A percentile compares a stretch with the other conserved stretches of the same genome.
Evolutionary conservation across 2,888 invertebrate genomes (phyloP).

Genomic region (Cerastis rubricosa): DNA sequence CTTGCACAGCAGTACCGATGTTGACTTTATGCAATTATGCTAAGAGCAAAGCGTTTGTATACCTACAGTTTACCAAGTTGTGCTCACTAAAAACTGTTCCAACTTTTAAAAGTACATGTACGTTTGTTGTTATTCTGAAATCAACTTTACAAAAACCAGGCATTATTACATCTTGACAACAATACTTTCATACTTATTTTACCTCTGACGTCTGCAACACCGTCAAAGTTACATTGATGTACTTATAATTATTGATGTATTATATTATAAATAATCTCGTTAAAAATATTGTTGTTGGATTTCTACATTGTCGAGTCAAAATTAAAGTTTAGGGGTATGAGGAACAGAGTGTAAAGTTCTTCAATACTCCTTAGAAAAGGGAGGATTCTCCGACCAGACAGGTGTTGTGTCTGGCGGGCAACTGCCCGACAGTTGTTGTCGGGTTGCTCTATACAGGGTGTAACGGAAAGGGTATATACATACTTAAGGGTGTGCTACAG

Average conservation of each 20-base stretch:
- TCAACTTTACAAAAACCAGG: not conserved
- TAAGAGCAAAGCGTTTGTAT: slow-evolving; percentile 38
- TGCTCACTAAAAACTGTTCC: not conserved
- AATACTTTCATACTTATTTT: not conserved
- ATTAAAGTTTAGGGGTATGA: no score
- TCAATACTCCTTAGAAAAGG: no score
- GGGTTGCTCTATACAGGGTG: no score
- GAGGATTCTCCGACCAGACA: no score
- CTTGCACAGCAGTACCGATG: slow-evolving; percentile 5
- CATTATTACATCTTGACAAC: not conserved
- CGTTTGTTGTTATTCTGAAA: not conserved
- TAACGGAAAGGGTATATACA: no score
- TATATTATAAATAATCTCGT: no score
- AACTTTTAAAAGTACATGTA: not conserved
- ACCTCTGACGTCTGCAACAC: not conserved
- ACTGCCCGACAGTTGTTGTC: no score
- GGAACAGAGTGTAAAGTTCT: no score
- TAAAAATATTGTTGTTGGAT: not conserved
- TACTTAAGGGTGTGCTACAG: no score
- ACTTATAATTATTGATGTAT: no score
- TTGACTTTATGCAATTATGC: slow-evolving; percentile 47
- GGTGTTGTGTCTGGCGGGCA: no score
- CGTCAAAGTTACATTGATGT: not conserved
- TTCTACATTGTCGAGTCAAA: not conserved
- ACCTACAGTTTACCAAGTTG: slow-evolving; percentile 18